Percentiles rank a stretch among this genome's conserved stretches.
Evolutionary conservation across 2,888 invertebrate genomes (phyloP).

Genomic region (Plusia festucae): DNA sequence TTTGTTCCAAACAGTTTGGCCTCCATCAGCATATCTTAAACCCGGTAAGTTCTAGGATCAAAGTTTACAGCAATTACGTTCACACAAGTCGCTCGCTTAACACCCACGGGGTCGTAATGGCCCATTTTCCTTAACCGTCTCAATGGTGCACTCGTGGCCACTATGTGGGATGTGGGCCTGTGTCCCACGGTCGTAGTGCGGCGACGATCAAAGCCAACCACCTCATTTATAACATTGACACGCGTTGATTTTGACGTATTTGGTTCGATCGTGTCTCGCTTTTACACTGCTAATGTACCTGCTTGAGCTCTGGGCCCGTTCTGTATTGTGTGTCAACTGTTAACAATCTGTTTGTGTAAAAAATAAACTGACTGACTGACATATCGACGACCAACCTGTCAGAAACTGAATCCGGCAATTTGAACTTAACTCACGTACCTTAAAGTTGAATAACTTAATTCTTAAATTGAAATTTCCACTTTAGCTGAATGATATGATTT

Average conservation of each 20-base stretch:
- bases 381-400: not conserved
- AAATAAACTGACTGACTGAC: conserved; percentile 1
- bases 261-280: conserved; percentile 57
- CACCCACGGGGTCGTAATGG: conserved; percentile 41
- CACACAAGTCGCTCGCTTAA: conserved; percentile 22
- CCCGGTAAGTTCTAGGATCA: conserved; percentile 32
- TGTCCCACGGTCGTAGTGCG: conserved; percentile 72
- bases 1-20: conserved; percentile 30
- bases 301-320: conserved; percentile 24
- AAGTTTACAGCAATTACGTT: conserved; percentile 41
- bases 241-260: conserved; percentile 76
- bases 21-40: conserved; percentile 25
- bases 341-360: conserved; percentile 18
- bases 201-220: conserved; percentile 73
- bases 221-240: conserved; percentile 82
- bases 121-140: conserved; percentile 41
- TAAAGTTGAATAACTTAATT: not conserved
- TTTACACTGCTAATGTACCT: conserved; percentile 42
- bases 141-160: conserved; percentile 39
- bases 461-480: not conserved
- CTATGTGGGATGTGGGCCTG: conserved; percentile 42
- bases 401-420: not conserved
- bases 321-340: conserved; percentile 27
- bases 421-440: not conserved
- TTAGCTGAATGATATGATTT: not conserved